Conservation (phyloP, 1,140 invertebrate species). For the Charaxes varanes region DNA sequence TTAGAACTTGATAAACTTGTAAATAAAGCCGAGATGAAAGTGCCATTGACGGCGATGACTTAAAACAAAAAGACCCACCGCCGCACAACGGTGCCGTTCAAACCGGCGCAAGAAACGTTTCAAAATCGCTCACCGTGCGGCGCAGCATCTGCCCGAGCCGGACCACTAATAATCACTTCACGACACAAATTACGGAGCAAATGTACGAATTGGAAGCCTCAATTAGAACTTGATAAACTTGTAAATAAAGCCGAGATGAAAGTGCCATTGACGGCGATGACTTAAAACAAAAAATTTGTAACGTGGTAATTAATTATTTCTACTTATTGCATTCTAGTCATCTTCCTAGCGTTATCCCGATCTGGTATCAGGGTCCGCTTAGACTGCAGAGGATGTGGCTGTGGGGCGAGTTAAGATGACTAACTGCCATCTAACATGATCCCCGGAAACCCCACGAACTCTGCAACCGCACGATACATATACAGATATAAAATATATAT, state of each 20-base stretch:
- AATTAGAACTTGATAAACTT: conserved; percentile 61
- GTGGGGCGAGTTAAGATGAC: too few species aligned
- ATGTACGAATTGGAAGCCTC: conserved; percentile 32
- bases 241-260: conserved; percentile 52
- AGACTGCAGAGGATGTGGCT: too few species aligned
- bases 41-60: conserved; percentile 35
- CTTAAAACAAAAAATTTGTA: conserved; percentile 54
- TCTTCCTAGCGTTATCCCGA: too few species aligned
- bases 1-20: conserved; percentile 58
- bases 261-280: conserved; percentile 40
- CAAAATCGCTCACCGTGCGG: conserved; percentile 60
- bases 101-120: conserved; percentile 46
- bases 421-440: too few species aligned
- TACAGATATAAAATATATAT: too few species aligned
- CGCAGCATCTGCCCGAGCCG: conserved; percentile 45
- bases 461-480: too few species aligned
- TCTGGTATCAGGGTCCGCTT: too few species aligned
- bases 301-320: too few species aligned
- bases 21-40: conserved; percentile 54
- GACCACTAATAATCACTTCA: conserved; percentile 47
- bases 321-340: too few species aligned
- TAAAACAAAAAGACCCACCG: conserved; percentile 48
- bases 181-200: conserved; percentile 27
- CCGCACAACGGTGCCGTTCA: conserved; percentile 54
- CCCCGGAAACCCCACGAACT: too few species aligned